Evolutionary conservation across 2,113 vertebrate genomes (phyloP).

Genomic region (Scolopax mira): DNA sequence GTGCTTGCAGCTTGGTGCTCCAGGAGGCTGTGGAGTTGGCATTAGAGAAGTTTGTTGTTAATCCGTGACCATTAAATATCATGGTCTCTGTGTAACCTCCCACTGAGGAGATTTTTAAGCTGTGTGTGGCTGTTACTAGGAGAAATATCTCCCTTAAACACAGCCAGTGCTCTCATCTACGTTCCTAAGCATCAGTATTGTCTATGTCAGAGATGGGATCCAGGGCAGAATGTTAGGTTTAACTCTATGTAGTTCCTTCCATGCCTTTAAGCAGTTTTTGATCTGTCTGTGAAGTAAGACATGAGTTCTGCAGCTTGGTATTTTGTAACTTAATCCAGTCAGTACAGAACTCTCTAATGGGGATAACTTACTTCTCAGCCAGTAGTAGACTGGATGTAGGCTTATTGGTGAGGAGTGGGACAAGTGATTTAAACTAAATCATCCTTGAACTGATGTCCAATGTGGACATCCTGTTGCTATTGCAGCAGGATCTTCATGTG

Average conservation of each 20-base stretch:
- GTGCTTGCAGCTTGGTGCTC: neutral
- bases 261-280: neutral
- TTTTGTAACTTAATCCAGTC: neutral
- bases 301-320: neutral
- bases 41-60: neutral
- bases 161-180: neutral
- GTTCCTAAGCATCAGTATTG: neutral
- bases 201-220: neutral
- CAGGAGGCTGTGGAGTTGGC: neutral
- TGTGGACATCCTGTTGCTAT: neutral
- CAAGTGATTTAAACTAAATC: neutral
- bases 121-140: neutral
- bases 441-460: neutral
- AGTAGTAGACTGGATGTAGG: neutral
- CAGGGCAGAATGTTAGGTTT: neutral
- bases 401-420: neutral
- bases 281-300: neutral
- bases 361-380: neutral
- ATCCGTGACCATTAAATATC: neutral
- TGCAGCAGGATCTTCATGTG: neutral
- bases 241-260: neutral
- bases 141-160: neutral
- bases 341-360: neutral
- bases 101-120: neutral
- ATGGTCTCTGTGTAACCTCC: rapidly evolving